Conservation (phyloP, 2,888 invertebrate genomes). For the Tholera decimalis region DNA sequence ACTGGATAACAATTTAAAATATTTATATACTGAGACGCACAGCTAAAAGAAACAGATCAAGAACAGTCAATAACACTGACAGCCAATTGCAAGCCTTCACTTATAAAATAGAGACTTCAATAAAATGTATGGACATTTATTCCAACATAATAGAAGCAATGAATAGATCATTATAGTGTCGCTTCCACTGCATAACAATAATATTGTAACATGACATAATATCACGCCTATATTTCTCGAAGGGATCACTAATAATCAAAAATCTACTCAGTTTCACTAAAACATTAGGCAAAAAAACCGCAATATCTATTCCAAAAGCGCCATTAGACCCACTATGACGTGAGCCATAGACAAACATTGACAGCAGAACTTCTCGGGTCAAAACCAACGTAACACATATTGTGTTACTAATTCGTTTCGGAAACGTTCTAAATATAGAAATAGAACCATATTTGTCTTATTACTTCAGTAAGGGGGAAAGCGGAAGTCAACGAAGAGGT, state of each 20-base stretch:
- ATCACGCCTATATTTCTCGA: no score
- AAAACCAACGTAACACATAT: slow-evolving; percentile 37
- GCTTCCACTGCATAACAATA: no score
- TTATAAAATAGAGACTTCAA: no score
- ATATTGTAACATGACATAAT: no score
- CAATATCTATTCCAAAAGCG: slow-evolving; percentile 18
- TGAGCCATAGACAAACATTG: slow-evolving; percentile 49
- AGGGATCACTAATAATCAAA: no score
- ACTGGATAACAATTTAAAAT: no score
- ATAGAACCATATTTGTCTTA: slow-evolving; percentile 34
- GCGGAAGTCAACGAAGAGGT: not conserved
- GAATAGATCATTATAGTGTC: no score
- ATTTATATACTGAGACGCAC: no score
- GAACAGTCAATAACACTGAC: no score
- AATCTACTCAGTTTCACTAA: no score
- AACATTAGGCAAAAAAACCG: not conserved
- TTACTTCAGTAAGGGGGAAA: slow-evolving; percentile 12
- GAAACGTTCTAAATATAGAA: slow-evolving; percentile 53
- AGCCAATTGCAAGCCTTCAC: no score
- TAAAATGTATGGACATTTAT: not conserved
- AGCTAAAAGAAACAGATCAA: no score
- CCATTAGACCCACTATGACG: slow-evolving; percentile 49
- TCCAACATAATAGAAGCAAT: not conserved
- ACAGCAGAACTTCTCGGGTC: slow-evolving; percentile 43
- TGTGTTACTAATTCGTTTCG: slow-evolving; percentile 59